Evolutionary conservation across 2,888 invertebrate species (phyloP).

Genomic region (Andricus curvator): DNA sequence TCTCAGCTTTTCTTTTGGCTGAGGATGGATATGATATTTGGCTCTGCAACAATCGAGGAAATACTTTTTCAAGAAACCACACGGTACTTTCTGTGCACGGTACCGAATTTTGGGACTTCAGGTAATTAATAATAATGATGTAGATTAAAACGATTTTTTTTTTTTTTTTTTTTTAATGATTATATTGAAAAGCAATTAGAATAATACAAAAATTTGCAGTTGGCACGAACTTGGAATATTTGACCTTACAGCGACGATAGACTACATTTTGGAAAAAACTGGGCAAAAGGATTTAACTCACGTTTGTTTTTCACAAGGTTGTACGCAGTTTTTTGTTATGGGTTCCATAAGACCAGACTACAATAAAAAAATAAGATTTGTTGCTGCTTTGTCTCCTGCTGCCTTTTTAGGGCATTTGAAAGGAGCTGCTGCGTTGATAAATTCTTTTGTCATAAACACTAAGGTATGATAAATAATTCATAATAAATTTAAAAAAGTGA

Average conservation of each 20-base stretch:
- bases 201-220: constrained; percentile 62
- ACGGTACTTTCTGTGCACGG: constrained; percentile 63
- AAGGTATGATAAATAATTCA: not conserved
- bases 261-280: constrained; percentile 76
- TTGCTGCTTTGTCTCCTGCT: constrained; percentile 55
- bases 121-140: constrained; percentile 39
- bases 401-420: constrained; percentile 45
- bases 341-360: constrained; percentile 57
- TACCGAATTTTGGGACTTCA: constrained; percentile 62
- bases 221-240: constrained; percentile 81
- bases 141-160: too few relatives aligned
- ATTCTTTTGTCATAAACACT: not conserved
- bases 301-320: constrained; percentile 79
- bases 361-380: constrained; percentile 53
- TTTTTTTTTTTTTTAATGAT: not conserved
- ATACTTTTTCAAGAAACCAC: constrained; percentile 78
- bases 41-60: constrained; percentile 81
- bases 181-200: not conserved
- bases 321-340: constrained; percentile 54
- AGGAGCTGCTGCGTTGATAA: constrained; percentile 1
- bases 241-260: constrained; percentile 81
- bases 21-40: constrained; percentile 73
- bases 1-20: constrained; percentile 39
- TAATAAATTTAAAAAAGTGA: too few relatives aligned
- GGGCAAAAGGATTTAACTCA: constrained; percentile 77